Percentiles rank a stretch among this genome's conserved stretches.
phyloP scores from a whole-genome alignment of 1,140 invertebrate genomes.

The Drosophila melanogaster region Release_6_plus_ISO1_MT NT_037436.4:8290001-8290500 shows the following conservation, averaged over 20 bases:
- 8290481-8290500: constrained; percentile 81
- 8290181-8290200: background rate
- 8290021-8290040: no score
- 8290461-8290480: constrained; percentile 66
- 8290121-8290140: no score
- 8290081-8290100: no score
- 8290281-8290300: constrained; percentile 30
- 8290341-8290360: constrained; percentile 53
- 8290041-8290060: no score
- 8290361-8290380: constrained; percentile 75
- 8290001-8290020: no score
- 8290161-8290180: no score
- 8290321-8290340: constrained; percentile 6
- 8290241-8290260: no score
- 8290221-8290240: no score
- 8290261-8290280: background rate
- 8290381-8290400: constrained; percentile 36
- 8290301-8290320: constrained; percentile 40
- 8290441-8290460: constrained; percentile 54
- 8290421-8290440: constrained; percentile 68
- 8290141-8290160: no score
- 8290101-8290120: no score
- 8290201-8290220: background rate
- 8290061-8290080: no score
- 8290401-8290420: constrained; percentile 69